Percentiles rank a stretch among this genome's conserved stretches.
Evolutionary conservation across 2,888 invertebrate species (phyloP).

Genomic region (Limnephilus lunatus): DNA sequence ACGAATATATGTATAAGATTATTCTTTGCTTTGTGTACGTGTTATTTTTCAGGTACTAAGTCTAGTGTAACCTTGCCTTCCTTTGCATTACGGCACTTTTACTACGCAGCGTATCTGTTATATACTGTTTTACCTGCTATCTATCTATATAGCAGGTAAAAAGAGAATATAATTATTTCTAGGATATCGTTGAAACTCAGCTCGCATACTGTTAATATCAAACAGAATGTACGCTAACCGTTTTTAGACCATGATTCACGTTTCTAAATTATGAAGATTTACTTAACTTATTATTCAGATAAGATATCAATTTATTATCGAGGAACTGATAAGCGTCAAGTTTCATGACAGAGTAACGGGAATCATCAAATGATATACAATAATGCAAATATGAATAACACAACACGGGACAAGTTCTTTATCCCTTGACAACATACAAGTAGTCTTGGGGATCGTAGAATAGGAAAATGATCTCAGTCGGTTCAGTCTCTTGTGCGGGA

Average conservation of each 20-base stretch:
- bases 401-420: not conserved
- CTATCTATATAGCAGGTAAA: not conserved
- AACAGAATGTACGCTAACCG: not conserved
- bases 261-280: not conserved
- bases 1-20: not conserved
- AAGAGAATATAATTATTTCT: not conserved
- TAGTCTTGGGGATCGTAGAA: not conserved
- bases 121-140: too few species aligned
- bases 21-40: not conserved
- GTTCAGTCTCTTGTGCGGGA: not conserved
- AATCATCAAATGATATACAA: not conserved
- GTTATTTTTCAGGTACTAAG: not conserved
- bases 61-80: not conserved
- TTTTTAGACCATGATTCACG: not conserved
- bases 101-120: not conserved
- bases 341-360: not conserved
- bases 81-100: not conserved
- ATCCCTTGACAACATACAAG: not conserved
- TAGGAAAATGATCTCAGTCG: not conserved
- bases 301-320: not conserved
- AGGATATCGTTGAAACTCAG: not conserved
- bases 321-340: not conserved
- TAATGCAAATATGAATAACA: not conserved
- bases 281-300: not conserved
- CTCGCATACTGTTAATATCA: not conserved